Evolutionary conservation across 2,113 vertebrate species (phyloP).

Genomic region (Tautogolabrus adspersus): DNA sequence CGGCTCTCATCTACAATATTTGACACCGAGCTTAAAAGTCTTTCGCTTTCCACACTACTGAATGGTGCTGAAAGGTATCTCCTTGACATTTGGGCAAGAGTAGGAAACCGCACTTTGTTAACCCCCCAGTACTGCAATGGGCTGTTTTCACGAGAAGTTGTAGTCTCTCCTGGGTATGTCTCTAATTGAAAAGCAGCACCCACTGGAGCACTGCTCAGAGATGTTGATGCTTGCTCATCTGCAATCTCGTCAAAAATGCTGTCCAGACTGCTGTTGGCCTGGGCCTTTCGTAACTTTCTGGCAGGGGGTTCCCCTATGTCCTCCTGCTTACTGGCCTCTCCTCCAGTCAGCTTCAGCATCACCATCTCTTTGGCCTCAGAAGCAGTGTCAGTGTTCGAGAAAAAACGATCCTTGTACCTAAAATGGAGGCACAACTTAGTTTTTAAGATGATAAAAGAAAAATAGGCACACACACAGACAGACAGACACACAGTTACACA

Average conservation of each 20-base stretch:
- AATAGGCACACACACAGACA: too few relatives aligned
- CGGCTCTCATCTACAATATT: constrained; percentile 1
- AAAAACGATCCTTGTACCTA: neutral
- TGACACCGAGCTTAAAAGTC: neutral
- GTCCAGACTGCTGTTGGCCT: neutral
- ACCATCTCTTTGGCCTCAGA: neutral
- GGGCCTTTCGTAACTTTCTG: neutral
- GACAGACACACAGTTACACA: too few relatives aligned
- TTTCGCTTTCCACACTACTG: neutral
- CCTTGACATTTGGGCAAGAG: neutral
- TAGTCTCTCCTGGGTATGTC: neutral
- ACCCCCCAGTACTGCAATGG: constrained; percentile 2
- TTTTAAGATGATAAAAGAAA: too few relatives aligned
- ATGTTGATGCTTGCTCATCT: neutral
- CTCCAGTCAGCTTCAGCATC: neutral
- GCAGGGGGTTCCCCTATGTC: neutral
- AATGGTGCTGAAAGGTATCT: neutral
- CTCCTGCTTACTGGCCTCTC: neutral
- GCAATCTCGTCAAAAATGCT: neutral
- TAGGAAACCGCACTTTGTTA: too few relatives aligned
- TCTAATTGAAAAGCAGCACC: neutral
- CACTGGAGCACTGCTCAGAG: neutral
- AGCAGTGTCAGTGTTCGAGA: neutral
- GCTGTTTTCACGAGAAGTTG: neutral
- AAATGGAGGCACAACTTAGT: neutral